Evolutionary conservation across 2,888 invertebrate genomes (phyloP).

Genomic region (Subacronicta megacephala): DNA sequence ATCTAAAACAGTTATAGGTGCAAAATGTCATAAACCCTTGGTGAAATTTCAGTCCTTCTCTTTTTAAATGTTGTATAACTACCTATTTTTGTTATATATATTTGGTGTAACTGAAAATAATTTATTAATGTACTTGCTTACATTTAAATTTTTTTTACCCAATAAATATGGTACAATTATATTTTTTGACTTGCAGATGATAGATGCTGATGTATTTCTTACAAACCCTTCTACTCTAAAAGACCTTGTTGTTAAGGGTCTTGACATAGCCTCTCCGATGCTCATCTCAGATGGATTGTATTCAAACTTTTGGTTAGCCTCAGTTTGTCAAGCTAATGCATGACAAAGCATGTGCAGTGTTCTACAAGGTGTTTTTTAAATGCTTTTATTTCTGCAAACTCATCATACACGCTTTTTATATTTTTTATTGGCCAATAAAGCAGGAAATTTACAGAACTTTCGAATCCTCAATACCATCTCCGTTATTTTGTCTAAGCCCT

Average conservation of each 20-base stretch:
- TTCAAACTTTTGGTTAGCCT: conserved; percentile 97
- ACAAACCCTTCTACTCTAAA: conserved; percentile 91
- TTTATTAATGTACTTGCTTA: too few relatives aligned
- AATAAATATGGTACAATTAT: neutral
- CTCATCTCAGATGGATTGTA: conserved; percentile 95
- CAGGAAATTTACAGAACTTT: too few relatives aligned
- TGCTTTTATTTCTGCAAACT: conserved; percentile 30
- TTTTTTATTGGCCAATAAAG: neutral
- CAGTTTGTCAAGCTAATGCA: conserved; percentile 46
- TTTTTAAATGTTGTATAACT: too few relatives aligned
- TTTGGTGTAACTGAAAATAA: too few relatives aligned
- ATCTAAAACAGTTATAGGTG: too few relatives aligned
- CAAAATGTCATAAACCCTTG: too few relatives aligned
- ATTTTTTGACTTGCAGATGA: conserved; percentile 89
- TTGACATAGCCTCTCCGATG: conserved; percentile 95
- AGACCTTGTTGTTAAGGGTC: conserved; percentile 90
- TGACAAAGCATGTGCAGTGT: conserved; percentile 50
- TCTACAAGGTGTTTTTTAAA: conserved; percentile 44
- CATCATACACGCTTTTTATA: neutral
- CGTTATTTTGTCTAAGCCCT: too few relatives aligned
- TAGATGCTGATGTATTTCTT: conserved; percentile 96
- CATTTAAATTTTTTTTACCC: too few relatives aligned
- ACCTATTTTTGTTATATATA: too few relatives aligned
- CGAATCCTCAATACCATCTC: too few relatives aligned
- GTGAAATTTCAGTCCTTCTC: too few relatives aligned